Conservation (phyloP, 1,140 invertebrate species). For the Cecropterus lyciades region DNA sequence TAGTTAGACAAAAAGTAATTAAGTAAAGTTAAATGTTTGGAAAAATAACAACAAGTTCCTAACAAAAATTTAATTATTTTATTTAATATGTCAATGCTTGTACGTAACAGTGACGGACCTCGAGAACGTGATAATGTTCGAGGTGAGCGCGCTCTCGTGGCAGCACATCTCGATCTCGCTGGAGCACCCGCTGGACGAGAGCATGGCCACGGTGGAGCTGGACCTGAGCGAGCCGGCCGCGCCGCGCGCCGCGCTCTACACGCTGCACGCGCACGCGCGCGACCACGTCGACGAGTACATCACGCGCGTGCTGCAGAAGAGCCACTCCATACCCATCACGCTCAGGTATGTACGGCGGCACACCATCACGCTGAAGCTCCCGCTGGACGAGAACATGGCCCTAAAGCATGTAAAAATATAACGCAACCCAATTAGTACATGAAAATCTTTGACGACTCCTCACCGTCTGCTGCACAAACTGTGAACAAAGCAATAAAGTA, state of each 20-base stretch:
- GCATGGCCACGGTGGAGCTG: constrained; percentile 95
- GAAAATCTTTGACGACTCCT: too few species aligned
- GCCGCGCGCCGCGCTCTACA: constrained; percentile 86
- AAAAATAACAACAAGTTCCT: too few species aligned
- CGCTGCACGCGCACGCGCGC: constrained; percentile 68
- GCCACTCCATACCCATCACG: constrained; percentile 95
- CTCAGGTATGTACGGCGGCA: constrained; percentile 84
- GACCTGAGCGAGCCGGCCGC: constrained; percentile 92
- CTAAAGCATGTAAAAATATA: too few species aligned
- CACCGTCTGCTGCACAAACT: too few species aligned
- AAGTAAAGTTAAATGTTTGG: too few species aligned
- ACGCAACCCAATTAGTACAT: too few species aligned
- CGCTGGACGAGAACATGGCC: too few species aligned
- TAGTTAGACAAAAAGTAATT: too few species aligned
- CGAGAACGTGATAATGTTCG: constrained; percentile 94
- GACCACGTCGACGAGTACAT: constrained; percentile 90
- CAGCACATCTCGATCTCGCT: constrained; percentile 95
- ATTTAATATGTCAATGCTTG: too few species aligned
- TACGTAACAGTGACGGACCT: constrained; percentile 85
- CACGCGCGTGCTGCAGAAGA: constrained; percentile 94
- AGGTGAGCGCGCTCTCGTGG: constrained; percentile 95
- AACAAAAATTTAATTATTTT: too few species aligned
- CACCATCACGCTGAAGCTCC: too few species aligned
- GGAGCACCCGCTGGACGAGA: constrained; percentile 96
- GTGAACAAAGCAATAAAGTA: too few species aligned